Evolutionary conservation across 1,140 invertebrate genomes (phyloP).

Genomic region (Pogonomyrmex californicus): DNA sequence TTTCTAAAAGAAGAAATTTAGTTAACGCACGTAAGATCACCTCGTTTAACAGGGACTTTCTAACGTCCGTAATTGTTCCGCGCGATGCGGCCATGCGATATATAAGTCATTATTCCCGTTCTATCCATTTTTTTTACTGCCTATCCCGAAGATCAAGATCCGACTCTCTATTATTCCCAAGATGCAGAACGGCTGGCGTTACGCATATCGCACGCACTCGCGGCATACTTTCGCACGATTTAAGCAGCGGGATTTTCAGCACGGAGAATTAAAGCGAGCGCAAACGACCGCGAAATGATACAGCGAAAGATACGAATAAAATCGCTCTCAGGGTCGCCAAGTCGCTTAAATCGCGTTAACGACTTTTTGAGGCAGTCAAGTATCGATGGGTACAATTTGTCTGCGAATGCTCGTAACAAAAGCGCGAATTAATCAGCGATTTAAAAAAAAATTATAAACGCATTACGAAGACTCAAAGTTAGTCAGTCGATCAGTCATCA

Average conservation of each 20-base stretch:
- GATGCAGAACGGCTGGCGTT: conserved; percentile 39
- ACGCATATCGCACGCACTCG: background rate
- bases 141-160: background rate
- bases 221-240: conserved; percentile 19
- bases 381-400: background rate
- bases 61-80: conserved; percentile 52
- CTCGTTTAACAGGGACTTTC: conserved; percentile 58
- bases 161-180: conserved; percentile 63
- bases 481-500: background rate
- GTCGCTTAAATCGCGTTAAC: background rate
- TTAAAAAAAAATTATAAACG: background rate
- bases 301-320: conserved; percentile 12
- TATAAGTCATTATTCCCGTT: conserved; percentile 44
- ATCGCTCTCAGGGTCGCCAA: background rate
- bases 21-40: background rate
- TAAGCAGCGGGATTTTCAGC: background rate
- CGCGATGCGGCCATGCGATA: conserved; percentile 33
- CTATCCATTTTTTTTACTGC: conserved; percentile 41
- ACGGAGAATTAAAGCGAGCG: conserved; percentile 13
- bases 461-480: background rate
- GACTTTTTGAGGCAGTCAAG: background rate
- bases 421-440: conserved; percentile 7
- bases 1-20: conserved; percentile 39
- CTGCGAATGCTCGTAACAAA: background rate
- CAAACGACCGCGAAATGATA: background rate